These are phyloP conservation scores for Oreochromis aureus DNA, from an alignment of 2,113 vertebrate genomes.

Conservation along the genomic window DNA sequence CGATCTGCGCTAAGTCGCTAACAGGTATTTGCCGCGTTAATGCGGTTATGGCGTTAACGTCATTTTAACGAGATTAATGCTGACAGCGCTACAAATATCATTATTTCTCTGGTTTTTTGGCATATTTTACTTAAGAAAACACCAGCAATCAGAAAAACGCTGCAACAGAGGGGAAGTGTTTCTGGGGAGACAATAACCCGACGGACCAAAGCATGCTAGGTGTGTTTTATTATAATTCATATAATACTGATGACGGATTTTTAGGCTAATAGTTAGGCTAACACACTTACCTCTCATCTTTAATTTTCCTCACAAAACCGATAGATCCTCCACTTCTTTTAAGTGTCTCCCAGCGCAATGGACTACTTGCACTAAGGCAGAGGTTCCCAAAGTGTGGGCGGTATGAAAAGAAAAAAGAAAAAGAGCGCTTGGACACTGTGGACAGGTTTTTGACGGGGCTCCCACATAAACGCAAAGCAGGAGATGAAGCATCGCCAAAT, in stretches of 20 bases:
- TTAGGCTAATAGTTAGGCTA: neutral
- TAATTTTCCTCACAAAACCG: neutral
- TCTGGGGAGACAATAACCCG: fast-evolving
- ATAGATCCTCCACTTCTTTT: neutral
- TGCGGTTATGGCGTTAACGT: fast-evolving
- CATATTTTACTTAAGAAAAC: neutral
- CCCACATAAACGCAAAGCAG: too few species aligned
- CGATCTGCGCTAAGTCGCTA: neutral
- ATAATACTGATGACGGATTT: fast-evolving
- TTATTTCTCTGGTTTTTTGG: neutral
- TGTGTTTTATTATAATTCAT: neutral
- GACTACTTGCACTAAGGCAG: too few species aligned
- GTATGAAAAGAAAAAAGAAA: too few species aligned
- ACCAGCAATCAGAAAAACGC: neutral
- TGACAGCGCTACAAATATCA: neutral
- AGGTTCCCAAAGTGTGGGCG: too few species aligned
- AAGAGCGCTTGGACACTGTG: too few species aligned
- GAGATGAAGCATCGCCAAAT: too few species aligned
- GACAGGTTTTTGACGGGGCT: too few species aligned
- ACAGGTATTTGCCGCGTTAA: fast-evolving
- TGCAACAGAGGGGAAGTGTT: neutral
- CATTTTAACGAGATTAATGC: fast-evolving
- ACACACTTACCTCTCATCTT: neutral
- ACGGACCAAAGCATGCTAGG: neutral
- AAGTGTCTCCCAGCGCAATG: too few species aligned